A percentile compares a stretch with the other conserved stretches of the same genome.
These are phyloP conservation scores for Eristalinus aeneus DNA, from an alignment of 2,888 invertebrate genomes.

Conservation along the genomic window DNA sequence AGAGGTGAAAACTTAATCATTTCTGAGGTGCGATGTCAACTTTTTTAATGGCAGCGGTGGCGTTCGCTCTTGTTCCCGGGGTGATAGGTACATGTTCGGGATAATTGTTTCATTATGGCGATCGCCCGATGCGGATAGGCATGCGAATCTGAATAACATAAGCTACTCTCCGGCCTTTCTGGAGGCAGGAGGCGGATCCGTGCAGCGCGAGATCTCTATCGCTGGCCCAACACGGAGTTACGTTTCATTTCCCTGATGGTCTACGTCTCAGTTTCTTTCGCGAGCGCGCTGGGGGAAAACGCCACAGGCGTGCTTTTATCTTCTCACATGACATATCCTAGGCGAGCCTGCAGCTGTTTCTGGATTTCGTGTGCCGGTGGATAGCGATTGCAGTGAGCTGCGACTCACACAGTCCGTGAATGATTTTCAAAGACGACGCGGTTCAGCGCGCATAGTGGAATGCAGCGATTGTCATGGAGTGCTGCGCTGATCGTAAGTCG, in stretches of 20 bases:
- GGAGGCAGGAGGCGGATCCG: not conserved
- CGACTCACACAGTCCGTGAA: not conserved
- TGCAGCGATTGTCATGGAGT: too few species aligned
- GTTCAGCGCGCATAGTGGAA: too few species aligned
- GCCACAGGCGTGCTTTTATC: not conserved
- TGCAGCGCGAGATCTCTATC: not conserved
- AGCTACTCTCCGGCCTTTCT: not conserved
- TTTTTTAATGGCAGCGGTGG: not conserved
- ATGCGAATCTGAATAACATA: conserved; percentile 21
- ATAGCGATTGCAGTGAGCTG: not conserved
- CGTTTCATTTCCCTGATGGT: not conserved
- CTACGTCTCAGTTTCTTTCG: not conserved
- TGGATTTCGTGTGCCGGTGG: not conserved
- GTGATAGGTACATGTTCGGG: conserved; percentile 8
- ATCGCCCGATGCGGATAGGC: conserved; percentile 27
- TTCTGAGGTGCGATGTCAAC: conserved; percentile 48
- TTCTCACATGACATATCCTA: not conserved
- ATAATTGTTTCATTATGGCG: conserved; percentile 46
- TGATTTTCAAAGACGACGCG: not conserved
- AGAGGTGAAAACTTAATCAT: conserved; percentile 11
- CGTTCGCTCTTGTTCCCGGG: not conserved
- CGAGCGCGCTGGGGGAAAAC: not conserved
- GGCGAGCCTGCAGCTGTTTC: not conserved
- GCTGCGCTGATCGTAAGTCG: too few species aligned
- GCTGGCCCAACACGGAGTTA: not conserved